Evolutionary conservation across 1,140 invertebrate species (phyloP).

Genomic region (Oryzaephilus surinamensis): DNA sequence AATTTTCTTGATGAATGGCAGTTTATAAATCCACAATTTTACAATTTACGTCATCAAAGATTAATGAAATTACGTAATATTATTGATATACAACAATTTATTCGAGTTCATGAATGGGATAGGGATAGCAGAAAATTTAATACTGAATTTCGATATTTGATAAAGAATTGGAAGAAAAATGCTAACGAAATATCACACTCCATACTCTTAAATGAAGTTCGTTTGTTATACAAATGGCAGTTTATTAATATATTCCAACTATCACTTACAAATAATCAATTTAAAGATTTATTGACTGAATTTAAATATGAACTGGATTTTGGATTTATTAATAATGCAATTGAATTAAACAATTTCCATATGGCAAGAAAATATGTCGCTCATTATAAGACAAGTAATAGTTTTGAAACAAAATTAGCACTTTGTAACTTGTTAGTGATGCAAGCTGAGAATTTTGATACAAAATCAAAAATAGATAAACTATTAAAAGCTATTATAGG

Average conservation of each 20-base stretch:
- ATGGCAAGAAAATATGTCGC: slow-evolving; percentile 34
- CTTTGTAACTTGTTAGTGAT: too few species aligned
- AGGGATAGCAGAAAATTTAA: neutral
- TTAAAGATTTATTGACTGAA: neutral
- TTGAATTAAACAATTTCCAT: slow-evolving; percentile 34
- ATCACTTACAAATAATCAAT: slow-evolving; percentile 6
- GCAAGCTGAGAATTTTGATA: too few species aligned
- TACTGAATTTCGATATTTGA: slow-evolving; percentile 3
- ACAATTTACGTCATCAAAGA: slow-evolving; percentile 32
- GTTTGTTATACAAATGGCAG: slow-evolving; percentile 20
- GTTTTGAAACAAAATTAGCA: neutral
- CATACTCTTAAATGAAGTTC: slow-evolving; percentile 17
- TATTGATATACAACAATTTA: slow-evolving; percentile 34
- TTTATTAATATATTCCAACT: slow-evolving; percentile 13
- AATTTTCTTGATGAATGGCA: slow-evolving; percentile 39
- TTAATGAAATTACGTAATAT: slow-evolving; percentile 36
- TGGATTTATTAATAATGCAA: slow-evolving; percentile 34
- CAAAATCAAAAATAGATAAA: too few species aligned
- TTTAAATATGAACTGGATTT: slow-evolving; percentile 23
- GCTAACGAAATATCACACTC: slow-evolving; percentile 15
- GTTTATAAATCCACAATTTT: slow-evolving; percentile 34
- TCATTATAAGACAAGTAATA: neutral
- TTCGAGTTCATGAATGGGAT: slow-evolving; percentile 9
- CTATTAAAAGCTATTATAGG: too few species aligned
- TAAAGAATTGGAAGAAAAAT: slow-evolving; percentile 10